Evolutionary conservation across 2,888 invertebrate species (phyloP), one percentile per base, ranked within the genome.

Genomic region (Clostera curtula): DNA sequence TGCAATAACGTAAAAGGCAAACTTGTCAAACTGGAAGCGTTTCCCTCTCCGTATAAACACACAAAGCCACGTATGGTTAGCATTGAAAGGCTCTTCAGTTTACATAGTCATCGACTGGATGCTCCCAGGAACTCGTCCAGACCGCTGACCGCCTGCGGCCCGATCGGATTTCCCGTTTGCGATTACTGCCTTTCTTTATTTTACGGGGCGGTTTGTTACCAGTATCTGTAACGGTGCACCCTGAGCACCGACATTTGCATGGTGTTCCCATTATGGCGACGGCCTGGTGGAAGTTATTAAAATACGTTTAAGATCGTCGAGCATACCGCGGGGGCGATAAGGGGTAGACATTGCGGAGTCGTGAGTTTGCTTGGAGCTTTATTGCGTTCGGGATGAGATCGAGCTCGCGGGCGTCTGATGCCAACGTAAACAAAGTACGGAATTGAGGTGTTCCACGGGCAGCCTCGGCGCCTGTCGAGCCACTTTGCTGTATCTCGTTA

Each of bases 101-200:
- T 61, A 59, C 58, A 56, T 60, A 56, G 53, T 51, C 47, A 47
- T 53, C 49, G 46, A 53, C 38, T 51, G 50, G 40, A 52, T 40
- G 51, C 40, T 50, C 52, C 50, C 42, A 42, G 38, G 44, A 63
- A 57, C 51, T 41, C 42, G 54, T 55, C 43, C 34, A 50, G 18
- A 25, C 32, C 36, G 34, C 25, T 34, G 43, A 43, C 32, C 40
- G 68, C 70, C 66, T 46, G 50, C 54, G 69, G 70, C 72, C 40
- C 48, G 57, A 68, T 75, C 70, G 70, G 69, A 74, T 74, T 73
- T 75, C 74, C 74, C 64, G 72, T 67, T 67, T 43, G 64, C 66
- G 67, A 72, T 75, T 74, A 72, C 67, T 71, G 58, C 65, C 56
- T 73, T 76, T 75, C 70, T 80, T 79, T 77, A 74, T 76, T 77